Conservation (phyloP, 2,113 vertebrate genomes). For the Zosterops borbonicus region DNA sequence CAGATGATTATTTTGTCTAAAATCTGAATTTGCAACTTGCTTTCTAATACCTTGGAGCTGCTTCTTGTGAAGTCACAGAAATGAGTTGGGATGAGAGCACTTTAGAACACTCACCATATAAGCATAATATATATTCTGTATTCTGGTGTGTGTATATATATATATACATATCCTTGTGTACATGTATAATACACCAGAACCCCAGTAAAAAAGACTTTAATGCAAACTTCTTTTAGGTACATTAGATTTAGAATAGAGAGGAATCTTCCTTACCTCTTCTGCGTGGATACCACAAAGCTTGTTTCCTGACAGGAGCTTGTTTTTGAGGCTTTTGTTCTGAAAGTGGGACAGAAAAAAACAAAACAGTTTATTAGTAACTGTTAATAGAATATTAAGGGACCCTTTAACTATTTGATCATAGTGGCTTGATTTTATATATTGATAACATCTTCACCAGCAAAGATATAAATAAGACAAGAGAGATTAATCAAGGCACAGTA, state of each 20-base stretch:
- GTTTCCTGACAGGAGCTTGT: constrained; percentile 91
- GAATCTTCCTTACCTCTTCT: constrained; percentile 85
- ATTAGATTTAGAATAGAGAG: not conserved
- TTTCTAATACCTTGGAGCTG: not conserved
- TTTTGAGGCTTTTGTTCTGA: constrained; percentile 99
- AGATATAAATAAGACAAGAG: not conserved
- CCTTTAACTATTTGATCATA: not conserved
- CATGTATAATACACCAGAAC: not conserved
- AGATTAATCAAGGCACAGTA: not conserved
- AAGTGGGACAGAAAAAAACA: not conserved
- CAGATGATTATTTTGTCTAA: not conserved
- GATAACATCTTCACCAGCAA: not conserved
- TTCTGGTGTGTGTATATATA: too few relatives aligned
- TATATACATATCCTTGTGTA: not conserved
- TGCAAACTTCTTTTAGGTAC: not conserved
- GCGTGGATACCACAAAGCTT: constrained; percentile 94
- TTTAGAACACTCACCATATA: not conserved
- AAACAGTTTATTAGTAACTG: not conserved
- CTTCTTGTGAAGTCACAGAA: not conserved
- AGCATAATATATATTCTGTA: not conserved
- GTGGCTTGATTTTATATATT: not conserved
- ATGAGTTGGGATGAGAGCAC: accelerated
- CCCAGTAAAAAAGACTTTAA: not conserved
- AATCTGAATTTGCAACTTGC: not conserved
- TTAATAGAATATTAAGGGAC: constrained; percentile 10